Percentiles rank a stretch among this genome's conserved stretches.
Conservation (phyloP, 2,888 invertebrate species). For the Petrolisthes manimaculis region DNA sequence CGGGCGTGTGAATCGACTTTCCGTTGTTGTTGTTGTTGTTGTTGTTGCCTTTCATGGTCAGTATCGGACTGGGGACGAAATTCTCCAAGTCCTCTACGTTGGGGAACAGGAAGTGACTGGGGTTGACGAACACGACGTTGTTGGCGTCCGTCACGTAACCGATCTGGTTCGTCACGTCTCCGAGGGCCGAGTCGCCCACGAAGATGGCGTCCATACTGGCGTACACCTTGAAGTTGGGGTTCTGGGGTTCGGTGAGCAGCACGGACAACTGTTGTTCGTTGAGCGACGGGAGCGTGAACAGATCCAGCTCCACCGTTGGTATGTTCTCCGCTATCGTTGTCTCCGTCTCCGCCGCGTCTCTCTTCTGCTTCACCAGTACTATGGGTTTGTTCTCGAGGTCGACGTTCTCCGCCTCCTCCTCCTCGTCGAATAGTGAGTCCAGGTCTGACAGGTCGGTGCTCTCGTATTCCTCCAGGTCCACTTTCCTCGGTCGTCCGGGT, state of each 20-base stretch:
- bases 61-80: constrained; percentile 54
- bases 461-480: background rate
- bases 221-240: constrained; percentile 64
- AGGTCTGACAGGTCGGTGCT: constrained; percentile 29
- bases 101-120: constrained; percentile 62
- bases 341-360: background rate
- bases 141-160: constrained; percentile 64
- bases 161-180: constrained; percentile 62
- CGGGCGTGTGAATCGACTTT: constrained; percentile 16
- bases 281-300: constrained; percentile 60
- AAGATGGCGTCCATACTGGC: constrained; percentile 65
- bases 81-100: constrained; percentile 56
- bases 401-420: constrained; percentile 14
- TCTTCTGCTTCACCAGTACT: background rate
- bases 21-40: too few relatives aligned
- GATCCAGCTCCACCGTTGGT: constrained; percentile 62
- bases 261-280: constrained; percentile 60
- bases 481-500: constrained; percentile 45
- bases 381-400: constrained; percentile 48
- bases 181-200: constrained; percentile 61
- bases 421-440: constrained; percentile 36
- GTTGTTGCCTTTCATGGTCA: constrained; percentile 47
- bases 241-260: constrained; percentile 61
- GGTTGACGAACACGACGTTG: constrained; percentile 63
- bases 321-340: constrained; percentile 55